Evolutionary conservation across 2,797 vertebrate genomes (phyloP).

Genomic region (Chaunax sp.): DNA sequence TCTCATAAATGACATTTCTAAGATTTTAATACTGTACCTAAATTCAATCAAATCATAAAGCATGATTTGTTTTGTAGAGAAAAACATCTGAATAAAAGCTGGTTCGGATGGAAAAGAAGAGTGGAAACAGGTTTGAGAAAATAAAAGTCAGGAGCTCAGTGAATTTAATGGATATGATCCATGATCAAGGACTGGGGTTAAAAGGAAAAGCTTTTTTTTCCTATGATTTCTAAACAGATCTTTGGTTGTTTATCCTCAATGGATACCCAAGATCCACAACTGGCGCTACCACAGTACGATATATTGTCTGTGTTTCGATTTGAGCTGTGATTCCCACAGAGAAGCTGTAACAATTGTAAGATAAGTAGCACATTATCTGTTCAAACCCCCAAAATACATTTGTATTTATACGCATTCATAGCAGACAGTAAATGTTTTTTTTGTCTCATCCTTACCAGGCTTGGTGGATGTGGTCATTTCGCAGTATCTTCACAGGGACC

Average conservation of each 20-base stretch:
- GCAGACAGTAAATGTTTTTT: not conserved
- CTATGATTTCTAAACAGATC: not conserved
- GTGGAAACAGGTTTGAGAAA: not conserved
- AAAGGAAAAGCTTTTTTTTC: too few relatives aligned
- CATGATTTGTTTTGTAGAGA: not conserved
- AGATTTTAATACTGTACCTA: not conserved
- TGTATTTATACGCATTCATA: not conserved
- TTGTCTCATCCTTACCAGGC: constrained; percentile 88
- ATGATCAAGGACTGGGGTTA: too few relatives aligned
- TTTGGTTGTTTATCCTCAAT: not conserved
- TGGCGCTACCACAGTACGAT: not conserved
- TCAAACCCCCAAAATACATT: not conserved
- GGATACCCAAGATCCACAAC: not conserved
- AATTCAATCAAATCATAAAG: not conserved
- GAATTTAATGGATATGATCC: too few relatives aligned
- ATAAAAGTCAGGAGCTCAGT: not conserved
- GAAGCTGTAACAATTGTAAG: too few relatives aligned
- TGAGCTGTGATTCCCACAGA: too few relatives aligned
- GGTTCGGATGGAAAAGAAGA: not conserved
- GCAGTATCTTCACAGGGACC: constrained; percentile 93
- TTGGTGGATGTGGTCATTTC: constrained; percentile 89
- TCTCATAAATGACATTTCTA: not conserved
- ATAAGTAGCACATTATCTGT: not conserved
- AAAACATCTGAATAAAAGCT: not conserved
- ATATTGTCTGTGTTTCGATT: too few relatives aligned